Evolutionary conservation across 2,113 vertebrate genomes (phyloP).

Genomic region (Crotophaga sulcirostris): DNA sequence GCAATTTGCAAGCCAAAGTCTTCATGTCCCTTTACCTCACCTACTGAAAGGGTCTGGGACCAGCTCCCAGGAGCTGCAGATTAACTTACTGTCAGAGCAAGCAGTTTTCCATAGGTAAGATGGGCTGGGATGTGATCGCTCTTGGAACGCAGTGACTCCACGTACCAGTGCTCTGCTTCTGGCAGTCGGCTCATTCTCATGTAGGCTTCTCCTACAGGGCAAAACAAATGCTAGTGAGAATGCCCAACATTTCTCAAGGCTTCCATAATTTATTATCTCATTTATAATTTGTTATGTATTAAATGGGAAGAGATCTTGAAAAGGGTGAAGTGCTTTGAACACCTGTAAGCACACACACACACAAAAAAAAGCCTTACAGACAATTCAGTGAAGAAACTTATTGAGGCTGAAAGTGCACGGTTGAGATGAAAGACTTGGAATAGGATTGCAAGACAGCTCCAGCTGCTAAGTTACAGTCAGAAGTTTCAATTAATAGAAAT

Average conservation of each 20-base stretch:
- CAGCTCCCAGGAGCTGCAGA: not conserved
- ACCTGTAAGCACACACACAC: not conserved
- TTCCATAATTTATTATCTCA: not conserved
- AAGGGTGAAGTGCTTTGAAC: not conserved
- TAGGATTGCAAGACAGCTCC: not conserved
- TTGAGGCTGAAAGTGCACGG: not conserved
- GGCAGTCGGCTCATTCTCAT: conserved; percentile 89
- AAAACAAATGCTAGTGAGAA: not conserved
- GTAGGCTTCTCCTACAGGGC: conserved; percentile 90
- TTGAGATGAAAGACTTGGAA: not conserved
- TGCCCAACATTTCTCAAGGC: not conserved
- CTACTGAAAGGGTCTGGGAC: not conserved
- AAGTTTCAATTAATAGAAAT: not conserved
- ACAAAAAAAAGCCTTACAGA: not conserved
- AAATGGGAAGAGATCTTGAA: not conserved
- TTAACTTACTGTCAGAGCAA: conserved; percentile 89
- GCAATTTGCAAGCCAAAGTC: not conserved
- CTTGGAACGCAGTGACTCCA: conserved; percentile 91
- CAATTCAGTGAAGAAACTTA: not conserved
- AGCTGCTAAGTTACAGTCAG: not conserved
- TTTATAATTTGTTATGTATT: not conserved
- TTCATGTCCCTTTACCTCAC: not conserved
- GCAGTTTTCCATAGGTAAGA: conserved; percentile 94
- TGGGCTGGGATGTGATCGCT: conserved; percentile 96
- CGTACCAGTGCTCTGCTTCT: conserved; percentile 93